Evolutionary conservation across 2,888 invertebrate species (phyloP).

Genomic region (Hydriomena furcata): DNA sequence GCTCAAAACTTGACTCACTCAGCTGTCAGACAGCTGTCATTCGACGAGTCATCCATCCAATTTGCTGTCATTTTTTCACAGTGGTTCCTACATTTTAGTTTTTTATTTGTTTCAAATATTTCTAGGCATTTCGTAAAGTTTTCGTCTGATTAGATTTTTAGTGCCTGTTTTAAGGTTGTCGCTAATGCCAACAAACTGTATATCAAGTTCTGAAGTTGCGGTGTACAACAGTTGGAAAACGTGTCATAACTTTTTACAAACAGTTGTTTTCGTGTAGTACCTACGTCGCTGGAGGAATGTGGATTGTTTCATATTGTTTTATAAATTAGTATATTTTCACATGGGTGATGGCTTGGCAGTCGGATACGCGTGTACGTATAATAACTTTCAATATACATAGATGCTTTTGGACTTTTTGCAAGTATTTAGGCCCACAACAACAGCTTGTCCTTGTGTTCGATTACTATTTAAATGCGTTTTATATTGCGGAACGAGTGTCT

Average conservation of each 20-base stretch:
- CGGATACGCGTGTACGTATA: constrained; percentile 79
- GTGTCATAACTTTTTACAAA: constrained; percentile 74
- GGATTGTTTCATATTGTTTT: constrained; percentile 71
- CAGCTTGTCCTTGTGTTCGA: constrained; percentile 67
- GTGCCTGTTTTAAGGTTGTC: constrained; percentile 49
- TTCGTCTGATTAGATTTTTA: constrained; percentile 67
- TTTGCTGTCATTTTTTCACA: constrained; percentile 54
- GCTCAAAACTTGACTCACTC: not conserved
- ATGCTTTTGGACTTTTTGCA: constrained; percentile 3
- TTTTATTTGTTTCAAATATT: constrained; percentile 76
- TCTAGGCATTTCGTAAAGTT: constrained; percentile 60
- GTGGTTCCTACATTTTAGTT: constrained; percentile 74
- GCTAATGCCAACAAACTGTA: constrained; percentile 61
- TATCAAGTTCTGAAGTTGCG: constrained; percentile 51
- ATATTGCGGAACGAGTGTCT: constrained; percentile 51
- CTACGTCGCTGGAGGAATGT: constrained; percentile 72
- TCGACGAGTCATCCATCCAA: constrained; percentile 31
- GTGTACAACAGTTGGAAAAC: constrained; percentile 66
- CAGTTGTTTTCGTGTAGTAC: constrained; percentile 71
- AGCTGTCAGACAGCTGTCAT: constrained; percentile 23
- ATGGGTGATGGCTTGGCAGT: constrained; percentile 84
- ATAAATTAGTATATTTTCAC: constrained; percentile 74
- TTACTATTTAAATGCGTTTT: constrained; percentile 64
- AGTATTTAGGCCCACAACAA: constrained; percentile 9
- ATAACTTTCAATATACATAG: constrained; percentile 22